phyloP scores from a whole-genome alignment of 2,797 vertebrate species.

The Poecilia gillii region DNA sequence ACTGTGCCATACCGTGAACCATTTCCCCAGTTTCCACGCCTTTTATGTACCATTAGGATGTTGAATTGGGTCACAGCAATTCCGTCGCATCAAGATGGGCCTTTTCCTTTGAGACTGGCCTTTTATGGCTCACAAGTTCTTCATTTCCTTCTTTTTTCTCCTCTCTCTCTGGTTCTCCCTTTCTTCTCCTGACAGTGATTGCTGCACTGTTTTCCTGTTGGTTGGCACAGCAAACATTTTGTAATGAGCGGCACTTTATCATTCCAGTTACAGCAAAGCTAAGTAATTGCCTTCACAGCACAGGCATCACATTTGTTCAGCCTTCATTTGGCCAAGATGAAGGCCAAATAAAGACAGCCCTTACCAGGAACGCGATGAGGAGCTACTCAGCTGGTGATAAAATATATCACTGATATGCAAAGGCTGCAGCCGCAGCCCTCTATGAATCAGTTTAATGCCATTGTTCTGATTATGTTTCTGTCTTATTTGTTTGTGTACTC shows the following conservation, averaged over 20 bases:
- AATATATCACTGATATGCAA: not conserved
- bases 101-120: slow-evolving; percentile 75
- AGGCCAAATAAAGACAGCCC: not conserved
- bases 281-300: slow-evolving; percentile 35
- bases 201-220: slow-evolving; percentile 40
- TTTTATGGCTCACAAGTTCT: slow-evolving; percentile 72
- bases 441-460: not conserved
- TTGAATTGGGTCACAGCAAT: slow-evolving; percentile 74
- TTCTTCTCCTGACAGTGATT: slow-evolving; percentile 44
- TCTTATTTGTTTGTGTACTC: slow-evolving; percentile 11
- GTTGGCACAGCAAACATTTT: slow-evolving; percentile 32
- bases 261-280: slow-evolving; percentile 42
- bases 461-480: not conserved
- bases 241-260: slow-evolving; percentile 47
- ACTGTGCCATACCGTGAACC: slow-evolving; percentile 64
- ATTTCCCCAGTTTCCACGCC: slow-evolving; percentile 67
- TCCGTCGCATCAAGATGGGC: slow-evolving; percentile 70
- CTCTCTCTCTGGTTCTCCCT: slow-evolving; percentile 42
- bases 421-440: not conserved
- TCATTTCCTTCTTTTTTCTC: slow-evolving; percentile 54
- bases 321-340: slow-evolving; percentile 23
- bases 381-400: not conserved
- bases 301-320: slow-evolving; percentile 34
- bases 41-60: slow-evolving; percentile 72
- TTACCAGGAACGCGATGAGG: not conserved